A percentile compares a stretch with the other conserved stretches of the same genome.
Evolutionary conservation across 1,140 invertebrate genomes (phyloP).

Genomic region (Brachionus calyciflorus): DNA sequence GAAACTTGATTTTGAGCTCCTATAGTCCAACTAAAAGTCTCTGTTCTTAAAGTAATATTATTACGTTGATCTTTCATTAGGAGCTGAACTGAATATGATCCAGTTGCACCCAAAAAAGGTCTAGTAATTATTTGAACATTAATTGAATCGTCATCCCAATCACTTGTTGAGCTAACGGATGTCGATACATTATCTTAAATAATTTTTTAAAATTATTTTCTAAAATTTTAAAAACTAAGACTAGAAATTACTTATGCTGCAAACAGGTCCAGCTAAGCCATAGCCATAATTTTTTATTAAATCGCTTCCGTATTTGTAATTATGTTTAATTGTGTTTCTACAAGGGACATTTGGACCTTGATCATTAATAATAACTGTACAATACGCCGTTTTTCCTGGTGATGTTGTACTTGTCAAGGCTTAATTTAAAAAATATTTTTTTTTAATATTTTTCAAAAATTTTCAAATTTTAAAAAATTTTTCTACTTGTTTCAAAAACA

Average conservation of each 20-base stretch:
- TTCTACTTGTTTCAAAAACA: neutral
- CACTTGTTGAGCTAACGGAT: neutral
- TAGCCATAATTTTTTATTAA: conserved; percentile 16
- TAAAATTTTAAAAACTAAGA: neutral
- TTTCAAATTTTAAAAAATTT: neutral
- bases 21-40: neutral
- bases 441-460: neutral
- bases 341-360: conserved; percentile 32
- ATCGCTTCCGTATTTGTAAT: neutral
- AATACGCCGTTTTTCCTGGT: neutral
- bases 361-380: neutral
- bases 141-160: conserved; percentile 40
- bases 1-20: neutral
- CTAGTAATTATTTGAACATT: conserved; percentile 39
- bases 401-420: neutral
- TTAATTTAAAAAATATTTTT: neutral
- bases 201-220: neutral
- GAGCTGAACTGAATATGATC: neutral
- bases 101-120: neutral
- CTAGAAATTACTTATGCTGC: conserved; percentile 40
- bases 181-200: conserved; percentile 22
- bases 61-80: neutral
- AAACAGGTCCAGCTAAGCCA: neutral
- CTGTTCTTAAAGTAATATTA: neutral
- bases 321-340: neutral